These are phyloP conservation scores for Miniopterus natalensis DNA, from an alignment of 2,113 vertebrate genomes.

Conservation along the genomic window DNA sequence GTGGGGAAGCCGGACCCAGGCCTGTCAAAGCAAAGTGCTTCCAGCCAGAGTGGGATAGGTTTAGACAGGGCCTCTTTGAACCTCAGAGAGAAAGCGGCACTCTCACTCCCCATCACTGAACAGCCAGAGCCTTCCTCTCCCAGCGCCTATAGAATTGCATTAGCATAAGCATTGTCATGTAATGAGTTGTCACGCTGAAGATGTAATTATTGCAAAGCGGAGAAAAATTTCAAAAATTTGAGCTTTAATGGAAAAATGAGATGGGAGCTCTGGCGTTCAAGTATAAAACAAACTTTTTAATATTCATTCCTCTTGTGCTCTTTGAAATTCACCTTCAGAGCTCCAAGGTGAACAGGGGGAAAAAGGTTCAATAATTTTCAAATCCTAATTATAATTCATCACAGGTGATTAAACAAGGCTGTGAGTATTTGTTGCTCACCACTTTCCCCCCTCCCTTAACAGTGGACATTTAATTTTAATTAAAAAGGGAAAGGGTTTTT, in stretches of 20 bases:
- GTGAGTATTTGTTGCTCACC: slow-evolving; percentile 76
- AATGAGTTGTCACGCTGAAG: slow-evolving; percentile 83
- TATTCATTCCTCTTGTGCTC: slow-evolving; percentile 82
- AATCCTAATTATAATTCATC: slow-evolving; percentile 86
- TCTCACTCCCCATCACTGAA: background rate
- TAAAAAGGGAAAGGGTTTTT: slow-evolving; percentile 58
- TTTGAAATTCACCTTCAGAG: slow-evolving; percentile 87
- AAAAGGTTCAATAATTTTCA: slow-evolving; percentile 86
- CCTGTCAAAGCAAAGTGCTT: background rate
- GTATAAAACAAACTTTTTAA: slow-evolving; percentile 87
- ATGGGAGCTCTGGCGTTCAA: slow-evolving; percentile 79
- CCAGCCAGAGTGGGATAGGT: background rate
- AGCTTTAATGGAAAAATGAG: slow-evolving; percentile 86
- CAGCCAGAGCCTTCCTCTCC: background rate
- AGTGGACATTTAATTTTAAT: slow-evolving; percentile 86
- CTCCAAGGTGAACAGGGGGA: slow-evolving; percentile 84
- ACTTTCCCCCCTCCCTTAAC: background rate
- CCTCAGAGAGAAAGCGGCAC: background rate
- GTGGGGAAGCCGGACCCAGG: background rate
- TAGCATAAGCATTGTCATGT: slow-evolving; percentile 85
- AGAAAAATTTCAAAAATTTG: slow-evolving; percentile 82
- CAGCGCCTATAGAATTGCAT: slow-evolving; percentile 71
- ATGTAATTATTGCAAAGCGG: slow-evolving; percentile 83
- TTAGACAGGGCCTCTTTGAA: slow-evolving; percentile 11
- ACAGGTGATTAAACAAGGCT: slow-evolving; percentile 84